Percentiles rank a stretch among this genome's conserved stretches.
Evolutionary conservation across 2,797 vertebrate genomes (phyloP).

Genomic region (Pteropus rufus): DNA sequence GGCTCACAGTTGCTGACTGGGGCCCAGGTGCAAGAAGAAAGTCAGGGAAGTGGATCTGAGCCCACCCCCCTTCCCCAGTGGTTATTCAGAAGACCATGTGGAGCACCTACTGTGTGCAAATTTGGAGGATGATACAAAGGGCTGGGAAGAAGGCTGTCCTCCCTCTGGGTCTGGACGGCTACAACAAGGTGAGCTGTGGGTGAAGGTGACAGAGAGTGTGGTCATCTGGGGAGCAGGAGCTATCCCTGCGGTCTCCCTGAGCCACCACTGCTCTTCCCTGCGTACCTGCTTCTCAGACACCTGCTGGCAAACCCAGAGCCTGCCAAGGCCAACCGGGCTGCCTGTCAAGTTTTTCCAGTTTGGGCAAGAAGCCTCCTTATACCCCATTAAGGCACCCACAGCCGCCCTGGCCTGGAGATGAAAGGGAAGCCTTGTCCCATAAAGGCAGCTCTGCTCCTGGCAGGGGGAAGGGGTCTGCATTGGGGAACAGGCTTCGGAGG

Average conservation of each 20-base stretch:
- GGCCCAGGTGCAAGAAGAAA: background rate
- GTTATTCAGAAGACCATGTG: too few relatives aligned
- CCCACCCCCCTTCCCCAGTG: too few relatives aligned
- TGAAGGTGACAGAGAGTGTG: background rate
- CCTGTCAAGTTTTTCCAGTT: conserved; percentile 52
- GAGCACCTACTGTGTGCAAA: background rate
- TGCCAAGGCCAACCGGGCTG: background rate
- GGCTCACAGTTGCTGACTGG: background rate
- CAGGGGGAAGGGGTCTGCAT: background rate
- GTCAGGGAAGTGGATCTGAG: background rate
- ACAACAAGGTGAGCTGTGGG: background rate
- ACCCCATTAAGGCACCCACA: background rate
- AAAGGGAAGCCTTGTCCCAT: background rate
- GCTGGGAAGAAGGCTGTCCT: background rate
- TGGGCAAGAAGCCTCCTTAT: background rate
- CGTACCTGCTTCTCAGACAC: background rate
- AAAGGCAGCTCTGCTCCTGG: background rate
- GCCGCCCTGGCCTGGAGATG: background rate
- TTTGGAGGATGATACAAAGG: background rate
- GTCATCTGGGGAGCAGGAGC: background rate
- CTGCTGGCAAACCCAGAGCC: background rate
- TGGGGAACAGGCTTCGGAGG: background rate
- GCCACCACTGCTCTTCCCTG: background rate
- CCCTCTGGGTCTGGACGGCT: background rate
- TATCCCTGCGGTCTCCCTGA: too few relatives aligned